A percentile compares a stretch with the other conserved stretches of the same genome.
These are phyloP conservation scores for Pecten maximus DNA, from an alignment of 2,888 invertebrate species.

Conservation along the genomic window DNA sequence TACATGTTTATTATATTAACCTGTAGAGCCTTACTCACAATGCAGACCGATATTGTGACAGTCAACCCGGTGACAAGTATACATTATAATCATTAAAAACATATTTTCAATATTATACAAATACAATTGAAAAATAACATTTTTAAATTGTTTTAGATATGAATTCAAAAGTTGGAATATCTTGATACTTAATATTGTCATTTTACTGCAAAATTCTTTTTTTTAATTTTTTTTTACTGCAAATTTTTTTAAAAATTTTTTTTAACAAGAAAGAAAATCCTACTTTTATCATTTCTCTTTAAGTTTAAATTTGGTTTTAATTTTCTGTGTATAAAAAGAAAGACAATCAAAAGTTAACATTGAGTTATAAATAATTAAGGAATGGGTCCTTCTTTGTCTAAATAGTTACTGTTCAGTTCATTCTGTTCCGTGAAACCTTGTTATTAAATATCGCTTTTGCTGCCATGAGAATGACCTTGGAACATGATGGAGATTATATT, in stretches of 20 bases:
- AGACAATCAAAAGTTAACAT: not conserved
- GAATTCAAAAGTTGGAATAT: not conserved
- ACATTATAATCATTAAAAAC: not conserved
- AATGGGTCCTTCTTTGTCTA: not conserved
- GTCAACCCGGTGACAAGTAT: not conserved
- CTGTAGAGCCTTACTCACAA: constrained; percentile 15
- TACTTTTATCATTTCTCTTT: not conserved
- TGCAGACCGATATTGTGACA: not conserved
- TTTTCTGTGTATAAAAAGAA: not conserved
- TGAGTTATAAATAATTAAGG: not conserved
- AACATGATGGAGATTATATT: constrained; percentile 32
- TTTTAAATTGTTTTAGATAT: not conserved
- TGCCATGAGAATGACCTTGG: constrained; percentile 15
- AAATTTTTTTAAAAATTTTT: too few relatives aligned
- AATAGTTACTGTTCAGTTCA: not conserved
- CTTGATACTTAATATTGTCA: too few relatives aligned
- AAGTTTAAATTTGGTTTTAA: not conserved
- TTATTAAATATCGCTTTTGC: constrained; percentile 11
- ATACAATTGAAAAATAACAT: not conserved
- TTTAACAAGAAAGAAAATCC: too few relatives aligned
- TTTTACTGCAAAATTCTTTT: too few relatives aligned
- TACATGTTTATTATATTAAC: not conserved
- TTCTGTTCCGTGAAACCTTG: not conserved
- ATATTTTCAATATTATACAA: not conserved
- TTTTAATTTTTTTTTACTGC: not conserved